A percentile compares a stretch with the other conserved stretches of the same genome.
Conservation (phyloP, 2,113 vertebrate species). For the Vombatus ursinus region DNA sequence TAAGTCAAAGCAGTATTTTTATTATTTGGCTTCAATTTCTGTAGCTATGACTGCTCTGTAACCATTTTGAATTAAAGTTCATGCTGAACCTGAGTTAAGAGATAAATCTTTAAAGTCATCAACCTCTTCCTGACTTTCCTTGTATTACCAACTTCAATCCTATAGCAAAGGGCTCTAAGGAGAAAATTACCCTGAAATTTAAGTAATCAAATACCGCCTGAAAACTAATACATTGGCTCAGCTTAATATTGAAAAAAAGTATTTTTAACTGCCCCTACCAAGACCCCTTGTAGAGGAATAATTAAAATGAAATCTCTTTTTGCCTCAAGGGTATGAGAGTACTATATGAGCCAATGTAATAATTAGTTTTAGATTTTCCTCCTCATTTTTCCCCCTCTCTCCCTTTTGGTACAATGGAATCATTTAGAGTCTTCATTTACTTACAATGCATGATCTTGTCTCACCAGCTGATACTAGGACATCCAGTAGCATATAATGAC, state of each 20-base stretch:
- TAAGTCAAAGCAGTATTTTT: background rate
- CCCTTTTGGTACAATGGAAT: slow-evolving; percentile 23
- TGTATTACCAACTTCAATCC: slow-evolving; percentile 9
- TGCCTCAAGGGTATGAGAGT: slow-evolving; percentile 14
- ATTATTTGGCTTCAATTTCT: slow-evolving; percentile 37
- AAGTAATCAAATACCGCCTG: slow-evolving; percentile 57
- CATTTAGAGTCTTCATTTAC: slow-evolving; percentile 6
- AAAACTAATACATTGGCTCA: slow-evolving; percentile 51
- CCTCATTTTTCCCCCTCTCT: background rate
- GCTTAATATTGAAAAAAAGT: slow-evolving; percentile 75
- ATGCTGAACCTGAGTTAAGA: background rate
- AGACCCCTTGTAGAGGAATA: slow-evolving; percentile 55
- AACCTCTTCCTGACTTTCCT: slow-evolving; percentile 38
- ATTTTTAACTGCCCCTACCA: slow-evolving; percentile 52
- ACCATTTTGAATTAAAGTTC: slow-evolving; percentile 61
- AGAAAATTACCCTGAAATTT: slow-evolving; percentile 60
- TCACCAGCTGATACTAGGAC: slow-evolving; percentile 27
- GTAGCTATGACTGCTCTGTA: slow-evolving; percentile 56
- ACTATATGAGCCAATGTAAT: slow-evolving; percentile 52
- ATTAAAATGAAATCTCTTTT: slow-evolving; percentile 58
- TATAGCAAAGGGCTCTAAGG: slow-evolving; percentile 50
- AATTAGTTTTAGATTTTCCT: slow-evolving; percentile 58
- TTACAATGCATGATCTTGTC: slow-evolving; percentile 13
- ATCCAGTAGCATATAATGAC: background rate
- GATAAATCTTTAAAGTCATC: slow-evolving; percentile 38